Evolutionary conservation across 2,113 vertebrate species (phyloP), one percentile per base, ranked within the genome.

Genomic region (Morone saxatilis): DNA sequence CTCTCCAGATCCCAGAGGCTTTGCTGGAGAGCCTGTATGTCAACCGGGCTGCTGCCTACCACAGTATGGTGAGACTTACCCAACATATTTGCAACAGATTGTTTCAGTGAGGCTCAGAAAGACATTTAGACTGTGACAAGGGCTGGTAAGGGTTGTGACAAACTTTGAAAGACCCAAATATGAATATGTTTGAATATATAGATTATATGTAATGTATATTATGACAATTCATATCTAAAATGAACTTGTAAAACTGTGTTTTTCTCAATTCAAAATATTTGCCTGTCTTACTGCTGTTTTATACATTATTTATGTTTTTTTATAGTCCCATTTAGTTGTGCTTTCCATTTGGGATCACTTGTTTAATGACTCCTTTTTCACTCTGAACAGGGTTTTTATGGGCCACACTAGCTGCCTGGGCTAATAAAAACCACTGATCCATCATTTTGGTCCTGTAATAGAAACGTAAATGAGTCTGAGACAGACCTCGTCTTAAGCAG

Each of bases 11-110:
- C 59, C 95, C 97, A 0, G 85, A 88, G 36, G 96, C 93, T 22
- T 92, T 99, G 71, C 91, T 97, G 86, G 98, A 97, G 93, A 97
- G 96, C 68, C 94, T 99, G 17, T 95, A 97, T 2, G 95, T 99
- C 82, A 98, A 98, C 93, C 93, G 97, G 63, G 98, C 98, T 0
- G 94, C 97, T 75, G 97, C 95, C 88, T 97, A 97, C 92, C 96
- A 97, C 81, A 95, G 95, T 76, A 96, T 97, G 97, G 98, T 99
- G 90, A 97, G 54, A 60, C 14, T 14, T 1, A 4, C 31, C 31
- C 31, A 2, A 4, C 31, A 31, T 31, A 12, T 63, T 43, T 25
- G 48, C 14, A 71, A 40, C 25, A 7, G 36, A 31, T 6, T 1
- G 25, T 40, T 22, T 43, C 6, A 25, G 51, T 50, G 63, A 56